These are phyloP conservation scores for Perccottus glenii DNA, from an alignment of 2,113 vertebrate species.

Conservation along the genomic window DNA sequence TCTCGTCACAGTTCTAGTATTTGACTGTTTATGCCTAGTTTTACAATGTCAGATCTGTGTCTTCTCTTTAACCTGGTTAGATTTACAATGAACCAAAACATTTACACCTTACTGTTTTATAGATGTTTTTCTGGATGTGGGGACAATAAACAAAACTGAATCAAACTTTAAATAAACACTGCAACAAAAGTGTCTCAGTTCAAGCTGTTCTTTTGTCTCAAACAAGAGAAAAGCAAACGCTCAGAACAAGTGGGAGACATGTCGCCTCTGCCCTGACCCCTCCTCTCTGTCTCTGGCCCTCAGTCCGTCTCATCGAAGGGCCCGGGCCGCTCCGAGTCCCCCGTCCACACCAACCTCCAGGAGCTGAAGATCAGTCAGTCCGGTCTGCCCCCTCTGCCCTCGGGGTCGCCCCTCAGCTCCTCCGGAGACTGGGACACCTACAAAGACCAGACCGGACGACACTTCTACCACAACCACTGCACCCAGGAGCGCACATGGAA, in stretches of 20 bases:
- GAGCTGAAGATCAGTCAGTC: conserved; percentile 94
- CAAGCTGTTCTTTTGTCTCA: conserved; percentile 9
- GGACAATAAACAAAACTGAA: no score
- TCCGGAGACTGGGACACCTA: conserved; percentile 94
- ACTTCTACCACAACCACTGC: conserved; percentile 90
- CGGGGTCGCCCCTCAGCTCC: conserved; percentile 84
- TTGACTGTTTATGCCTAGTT: no score
- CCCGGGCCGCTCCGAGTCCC: conserved; percentile 89
- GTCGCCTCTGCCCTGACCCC: conserved; percentile 83
- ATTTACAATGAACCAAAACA: no score
- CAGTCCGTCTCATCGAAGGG: conserved; percentile 87
- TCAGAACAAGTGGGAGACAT: conserved; percentile 73
- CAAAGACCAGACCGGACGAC: conserved; percentile 87
- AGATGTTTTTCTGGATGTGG: no score
- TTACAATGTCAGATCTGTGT: no score
- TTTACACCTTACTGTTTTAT: no score
- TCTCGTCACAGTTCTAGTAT: no score
- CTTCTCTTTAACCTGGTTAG: no score
- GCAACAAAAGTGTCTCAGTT: no score
- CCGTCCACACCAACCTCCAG: conserved; percentile 93
- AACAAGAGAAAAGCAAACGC: no score
- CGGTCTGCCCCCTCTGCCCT: conserved; percentile 86
- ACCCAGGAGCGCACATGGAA: conserved; percentile 96
- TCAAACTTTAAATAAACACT: no score
- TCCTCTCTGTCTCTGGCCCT: conserved; percentile 72